phyloP scores from a whole-genome alignment of 2,888 invertebrate genomes.

The Hirtodrosophila histrioides region DNA sequence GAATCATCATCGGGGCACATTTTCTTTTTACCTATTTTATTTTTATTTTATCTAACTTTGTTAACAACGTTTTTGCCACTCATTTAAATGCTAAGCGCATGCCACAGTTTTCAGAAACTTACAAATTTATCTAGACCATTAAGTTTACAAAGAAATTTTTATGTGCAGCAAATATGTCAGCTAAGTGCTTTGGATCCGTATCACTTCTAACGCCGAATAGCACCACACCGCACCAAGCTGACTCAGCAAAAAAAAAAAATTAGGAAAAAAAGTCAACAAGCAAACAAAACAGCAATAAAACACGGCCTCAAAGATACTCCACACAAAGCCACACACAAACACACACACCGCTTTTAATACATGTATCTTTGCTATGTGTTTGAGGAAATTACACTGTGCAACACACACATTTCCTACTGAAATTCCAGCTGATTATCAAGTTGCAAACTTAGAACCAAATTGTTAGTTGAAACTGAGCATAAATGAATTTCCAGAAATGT shows the following conservation, averaged over 20 bases:
- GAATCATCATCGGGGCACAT: conserved; percentile 64
- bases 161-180: conserved; percentile 73
- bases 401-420: neutral
- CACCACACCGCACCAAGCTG: conserved; percentile 47
- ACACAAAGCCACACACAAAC: conserved; percentile 29
- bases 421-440: too few species aligned
- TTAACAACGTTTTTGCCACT: conserved; percentile 29
- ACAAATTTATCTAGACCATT: conserved; percentile 76
- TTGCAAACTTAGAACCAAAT: neutral
- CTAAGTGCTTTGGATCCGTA: conserved; percentile 63
- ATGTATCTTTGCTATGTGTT: conserved; percentile 48
- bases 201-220: conserved; percentile 62
- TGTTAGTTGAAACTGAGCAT: too few species aligned
- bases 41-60: conserved; percentile 1
- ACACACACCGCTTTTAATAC: conserved; percentile 6
- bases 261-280: conserved; percentile 62
- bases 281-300: conserved; percentile 75
- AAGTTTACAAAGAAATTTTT: conserved; percentile 66
- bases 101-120: conserved; percentile 34
- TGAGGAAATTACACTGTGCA: conserved; percentile 54
- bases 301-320: conserved; percentile 63
- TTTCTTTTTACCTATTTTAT: neutral
- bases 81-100: conserved; percentile 64
- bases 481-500: too few species aligned
- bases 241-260: conserved; percentile 62